Evolutionary conservation across 2,888 invertebrate species (phyloP).

Genomic region (Schrankia costaestrigalis): DNA sequence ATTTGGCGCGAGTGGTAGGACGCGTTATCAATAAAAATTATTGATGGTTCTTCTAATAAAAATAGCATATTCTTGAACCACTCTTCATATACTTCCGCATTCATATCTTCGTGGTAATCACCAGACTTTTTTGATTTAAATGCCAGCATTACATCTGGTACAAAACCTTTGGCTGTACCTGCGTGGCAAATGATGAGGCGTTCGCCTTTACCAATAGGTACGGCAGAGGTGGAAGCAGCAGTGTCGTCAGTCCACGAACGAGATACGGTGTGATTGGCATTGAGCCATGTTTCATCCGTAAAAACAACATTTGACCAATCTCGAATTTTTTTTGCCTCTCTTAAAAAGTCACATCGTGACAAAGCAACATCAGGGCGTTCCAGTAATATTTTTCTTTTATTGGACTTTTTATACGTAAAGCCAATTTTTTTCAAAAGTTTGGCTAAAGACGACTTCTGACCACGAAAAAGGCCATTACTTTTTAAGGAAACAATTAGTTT

Average conservation of each 20-base stretch:
- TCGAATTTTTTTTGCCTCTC: not conserved
- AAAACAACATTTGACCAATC: constrained; percentile 5
- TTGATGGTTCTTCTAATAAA: constrained; percentile 11
- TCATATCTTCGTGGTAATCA: constrained; percentile 11
- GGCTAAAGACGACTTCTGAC: constrained; percentile 1
- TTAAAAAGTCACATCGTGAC: constrained; percentile 2
- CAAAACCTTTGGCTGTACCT: constrained; percentile 5
- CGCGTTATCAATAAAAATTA: constrained; percentile 10
- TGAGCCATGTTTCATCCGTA: constrained; percentile 3
- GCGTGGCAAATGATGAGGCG: constrained; percentile 11
- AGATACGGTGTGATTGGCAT: constrained; percentile 3
- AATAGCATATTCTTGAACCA: constrained; percentile 2
- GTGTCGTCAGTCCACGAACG: constrained; percentile 5
- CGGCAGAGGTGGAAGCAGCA: constrained; percentile 5
- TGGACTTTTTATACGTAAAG: constrained; percentile 1
- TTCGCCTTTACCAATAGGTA: constrained; percentile 6
- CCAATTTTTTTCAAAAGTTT: constrained; percentile 2
- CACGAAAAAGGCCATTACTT: constrained; percentile 3
- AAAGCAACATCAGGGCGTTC: constrained; percentile 3
- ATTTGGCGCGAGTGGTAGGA: constrained; percentile 15
- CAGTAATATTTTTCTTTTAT: constrained; percentile 12
- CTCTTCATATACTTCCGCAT: not conserved
- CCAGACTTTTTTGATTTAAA: constrained; percentile 5
- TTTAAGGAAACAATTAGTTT: constrained; percentile 1
- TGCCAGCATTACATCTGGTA: constrained; percentile 1